A percentile compares a stretch with the other conserved stretches of the same genome.
phyloP scores from a whole-genome alignment of 1,140 invertebrate genomes.

The Cataglyphis hispanica region DNA sequence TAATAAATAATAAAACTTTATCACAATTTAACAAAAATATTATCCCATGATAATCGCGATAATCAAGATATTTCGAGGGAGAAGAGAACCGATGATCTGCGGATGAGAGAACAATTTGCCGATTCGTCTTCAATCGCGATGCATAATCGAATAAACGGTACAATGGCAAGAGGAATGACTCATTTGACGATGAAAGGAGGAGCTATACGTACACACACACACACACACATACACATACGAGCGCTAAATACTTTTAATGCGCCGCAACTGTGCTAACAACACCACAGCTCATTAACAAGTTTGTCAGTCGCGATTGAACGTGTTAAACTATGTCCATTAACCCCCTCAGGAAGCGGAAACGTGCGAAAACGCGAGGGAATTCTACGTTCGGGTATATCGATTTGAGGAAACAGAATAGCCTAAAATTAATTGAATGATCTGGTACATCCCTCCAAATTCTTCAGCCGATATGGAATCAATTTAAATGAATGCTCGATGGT shows the following conservation, averaged over 20 bases:
- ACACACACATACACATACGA: not conserved
- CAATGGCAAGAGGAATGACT: not conserved
- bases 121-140: slow-evolving; percentile 31
- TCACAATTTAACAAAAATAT: not conserved
- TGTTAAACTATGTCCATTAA: slow-evolving; percentile 53
- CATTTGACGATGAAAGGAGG: slow-evolving; percentile 25
- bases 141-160: slow-evolving; percentile 25
- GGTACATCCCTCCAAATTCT: too few species aligned
- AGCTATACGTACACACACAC: not conserved
- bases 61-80: not conserved
- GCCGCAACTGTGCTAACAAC: slow-evolving; percentile 39
- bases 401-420: not conserved
- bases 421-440: not conserved
- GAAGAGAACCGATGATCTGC: not conserved
- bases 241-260: slow-evolving; percentile 43
- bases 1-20: not conserved
- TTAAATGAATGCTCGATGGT: not conserved
- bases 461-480: not conserved
- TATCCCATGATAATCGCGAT: not conserved
- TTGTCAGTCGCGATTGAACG: slow-evolving; percentile 48
- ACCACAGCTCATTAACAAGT: slow-evolving; percentile 53
- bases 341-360: slow-evolving; percentile 38
- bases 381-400: slow-evolving; percentile 40
- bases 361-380: slow-evolving; percentile 31
- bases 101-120: not conserved